These are phyloP conservation scores for Melanotaenia trifasciata DNA, from an alignment of 2,797 vertebrate genomes.

Conservation along the genomic window DNA sequence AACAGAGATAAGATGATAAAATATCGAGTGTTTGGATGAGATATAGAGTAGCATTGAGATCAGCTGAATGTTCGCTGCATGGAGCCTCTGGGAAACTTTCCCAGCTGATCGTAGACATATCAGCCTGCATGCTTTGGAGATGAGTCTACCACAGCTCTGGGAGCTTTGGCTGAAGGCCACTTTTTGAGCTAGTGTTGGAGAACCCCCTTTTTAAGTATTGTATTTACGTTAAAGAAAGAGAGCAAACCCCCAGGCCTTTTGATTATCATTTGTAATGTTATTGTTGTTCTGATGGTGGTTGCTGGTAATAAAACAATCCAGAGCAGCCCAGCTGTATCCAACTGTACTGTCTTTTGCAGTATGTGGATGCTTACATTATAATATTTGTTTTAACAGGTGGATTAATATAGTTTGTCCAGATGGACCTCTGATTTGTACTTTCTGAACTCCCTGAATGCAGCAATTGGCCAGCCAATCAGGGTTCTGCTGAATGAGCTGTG, in stretches of 20 bases:
- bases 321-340: neutral
- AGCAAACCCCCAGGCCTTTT: neutral
- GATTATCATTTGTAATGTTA: neutral
- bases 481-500: slow-evolving; percentile 24
- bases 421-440: slow-evolving; percentile 42
- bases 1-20: slow-evolving; percentile 1
- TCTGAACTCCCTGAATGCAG: slow-evolving; percentile 56
- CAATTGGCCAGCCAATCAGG: slow-evolving; percentile 24
- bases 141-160: slow-evolving; percentile 59
- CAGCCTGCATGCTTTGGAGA: slow-evolving; percentile 65
- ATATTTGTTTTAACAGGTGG: slow-evolving; percentile 44
- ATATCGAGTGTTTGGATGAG: slow-evolving; percentile 15
- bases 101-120: slow-evolving; percentile 49
- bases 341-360: slow-evolving; percentile 6
- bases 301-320: neutral
- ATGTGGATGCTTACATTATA: slow-evolving; percentile 5
- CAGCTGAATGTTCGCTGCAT: slow-evolving; percentile 40
- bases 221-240: slow-evolving; percentile 24
- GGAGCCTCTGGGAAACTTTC: slow-evolving; percentile 34
- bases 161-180: slow-evolving; percentile 61
- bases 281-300: slow-evolving; percentile 8
- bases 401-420: slow-evolving; percentile 35
- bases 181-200: slow-evolving; percentile 36
- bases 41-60: slow-evolving; percentile 33
- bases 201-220: slow-evolving; percentile 21